phyloP scores from a whole-genome alignment of 2,797 vertebrate species.

The Hyperoplus immaculatus region DNA sequence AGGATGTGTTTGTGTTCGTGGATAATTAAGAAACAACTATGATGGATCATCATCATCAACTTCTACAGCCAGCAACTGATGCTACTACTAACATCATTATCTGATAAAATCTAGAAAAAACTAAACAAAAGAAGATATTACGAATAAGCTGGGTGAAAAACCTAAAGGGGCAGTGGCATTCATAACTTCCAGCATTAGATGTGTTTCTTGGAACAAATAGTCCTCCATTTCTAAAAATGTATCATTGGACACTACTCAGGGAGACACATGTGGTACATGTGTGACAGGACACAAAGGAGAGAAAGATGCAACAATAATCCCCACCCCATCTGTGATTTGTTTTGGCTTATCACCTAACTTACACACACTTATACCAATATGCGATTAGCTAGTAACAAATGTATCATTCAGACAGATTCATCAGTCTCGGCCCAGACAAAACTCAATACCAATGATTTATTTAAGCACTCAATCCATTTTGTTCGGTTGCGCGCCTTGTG shows the following conservation, averaged over 20 bases:
- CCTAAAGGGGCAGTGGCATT: background rate
- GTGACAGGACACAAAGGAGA: background rate
- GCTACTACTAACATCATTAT: constrained; percentile 21
- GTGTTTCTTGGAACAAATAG: background rate
- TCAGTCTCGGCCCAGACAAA: background rate
- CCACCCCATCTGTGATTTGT: background rate
- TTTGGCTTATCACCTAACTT: background rate
- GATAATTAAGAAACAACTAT: constrained; percentile 41
- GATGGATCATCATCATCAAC: constrained; percentile 39
- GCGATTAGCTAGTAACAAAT: background rate
- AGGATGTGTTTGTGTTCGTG: constrained; percentile 23
- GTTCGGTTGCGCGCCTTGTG: background rate
- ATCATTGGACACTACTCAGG: background rate
- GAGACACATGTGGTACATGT: background rate
- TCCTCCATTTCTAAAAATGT: background rate
- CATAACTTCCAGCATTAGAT: background rate
- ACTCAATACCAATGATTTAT: background rate
- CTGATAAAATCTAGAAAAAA: constrained; percentile 20
- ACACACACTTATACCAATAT: background rate
- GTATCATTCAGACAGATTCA: background rate
- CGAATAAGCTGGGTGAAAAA: background rate
- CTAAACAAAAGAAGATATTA: background rate
- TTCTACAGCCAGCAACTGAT: constrained; percentile 34
- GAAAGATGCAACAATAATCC: background rate
- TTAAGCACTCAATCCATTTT: background rate